Conservation (phyloP, 2,797 vertebrate genomes). For the Manis crassicaudata region DNA sequence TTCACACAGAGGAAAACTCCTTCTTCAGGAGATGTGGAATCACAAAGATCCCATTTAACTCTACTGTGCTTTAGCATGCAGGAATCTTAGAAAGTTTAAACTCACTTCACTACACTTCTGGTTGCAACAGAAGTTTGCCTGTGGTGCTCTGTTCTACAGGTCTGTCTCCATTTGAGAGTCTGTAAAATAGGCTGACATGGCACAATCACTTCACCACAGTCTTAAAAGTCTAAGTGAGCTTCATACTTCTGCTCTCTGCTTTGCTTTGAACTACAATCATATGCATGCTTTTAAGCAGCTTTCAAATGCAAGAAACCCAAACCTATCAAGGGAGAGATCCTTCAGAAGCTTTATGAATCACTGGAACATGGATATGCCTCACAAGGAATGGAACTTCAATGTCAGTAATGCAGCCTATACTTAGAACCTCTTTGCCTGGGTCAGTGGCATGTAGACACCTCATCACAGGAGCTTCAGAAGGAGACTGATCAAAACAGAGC, state of each 20-base stretch:
- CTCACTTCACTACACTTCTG: neutral
- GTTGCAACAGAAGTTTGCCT: neutral
- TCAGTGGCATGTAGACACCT: neutral
- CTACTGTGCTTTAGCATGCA: neutral
- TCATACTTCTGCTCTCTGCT: neutral
- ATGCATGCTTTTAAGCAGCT: neutral
- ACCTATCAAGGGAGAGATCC: no score
- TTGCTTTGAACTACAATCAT: neutral
- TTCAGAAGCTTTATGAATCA: neutral
- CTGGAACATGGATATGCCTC: no score
- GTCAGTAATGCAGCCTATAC: neutral
- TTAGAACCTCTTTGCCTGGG: neutral
- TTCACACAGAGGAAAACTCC: slow-evolving; percentile 51
- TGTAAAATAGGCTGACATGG: neutral
- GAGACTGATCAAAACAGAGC: neutral
- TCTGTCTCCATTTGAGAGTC: neutral
- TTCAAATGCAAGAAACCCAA: neutral
- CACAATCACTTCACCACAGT: neutral
- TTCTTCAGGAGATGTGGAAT: neutral
- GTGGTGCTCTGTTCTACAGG: neutral
- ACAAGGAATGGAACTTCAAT: neutral
- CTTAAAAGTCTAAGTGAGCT: neutral
- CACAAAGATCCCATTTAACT: slow-evolving; percentile 56
- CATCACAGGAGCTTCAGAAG: neutral
- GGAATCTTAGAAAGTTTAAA: neutral